Conservation (phyloP, 2,797 vertebrate genomes). For the Halcyon badia region DNA sequence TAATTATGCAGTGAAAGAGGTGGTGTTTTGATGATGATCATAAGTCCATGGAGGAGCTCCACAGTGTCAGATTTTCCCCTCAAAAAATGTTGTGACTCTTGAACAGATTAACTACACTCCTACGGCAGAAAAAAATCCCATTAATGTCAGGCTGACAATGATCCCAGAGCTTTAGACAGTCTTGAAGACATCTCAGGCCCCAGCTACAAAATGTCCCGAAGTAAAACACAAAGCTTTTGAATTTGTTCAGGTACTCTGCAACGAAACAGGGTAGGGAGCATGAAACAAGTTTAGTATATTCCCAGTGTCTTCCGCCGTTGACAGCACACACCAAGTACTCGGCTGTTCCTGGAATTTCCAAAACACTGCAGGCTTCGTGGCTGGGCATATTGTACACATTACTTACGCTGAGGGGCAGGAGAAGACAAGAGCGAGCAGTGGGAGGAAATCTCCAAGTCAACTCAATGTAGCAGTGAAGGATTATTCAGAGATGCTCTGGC, state of each 20-base stretch:
- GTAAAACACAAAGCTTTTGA: neutral
- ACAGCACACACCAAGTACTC: neutral
- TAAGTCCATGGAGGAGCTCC: neutral
- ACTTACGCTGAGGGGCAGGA: neutral
- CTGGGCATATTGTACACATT: neutral
- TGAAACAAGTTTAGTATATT: neutral
- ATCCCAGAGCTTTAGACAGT: neutral
- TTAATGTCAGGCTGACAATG: neutral
- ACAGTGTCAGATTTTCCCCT: neutral
- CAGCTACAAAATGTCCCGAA: neutral
- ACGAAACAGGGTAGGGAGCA: neutral
- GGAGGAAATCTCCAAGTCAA: neutral
- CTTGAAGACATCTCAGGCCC: neutral
- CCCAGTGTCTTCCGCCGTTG: neutral
- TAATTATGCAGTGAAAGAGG: conserved; percentile 22
- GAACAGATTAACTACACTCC: conserved; percentile 26
- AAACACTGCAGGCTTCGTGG: neutral
- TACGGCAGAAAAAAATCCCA: neutral
- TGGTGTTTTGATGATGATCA: neutral
- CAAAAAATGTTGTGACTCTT: neutral
- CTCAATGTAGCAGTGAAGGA: neutral
- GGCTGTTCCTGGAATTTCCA: neutral
- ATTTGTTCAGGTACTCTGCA: neutral
- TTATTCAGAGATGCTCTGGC: neutral
- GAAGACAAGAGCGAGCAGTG: neutral